phyloP scores from a whole-genome alignment of 2,888 invertebrate species.

The Volucella inflata region DNA sequence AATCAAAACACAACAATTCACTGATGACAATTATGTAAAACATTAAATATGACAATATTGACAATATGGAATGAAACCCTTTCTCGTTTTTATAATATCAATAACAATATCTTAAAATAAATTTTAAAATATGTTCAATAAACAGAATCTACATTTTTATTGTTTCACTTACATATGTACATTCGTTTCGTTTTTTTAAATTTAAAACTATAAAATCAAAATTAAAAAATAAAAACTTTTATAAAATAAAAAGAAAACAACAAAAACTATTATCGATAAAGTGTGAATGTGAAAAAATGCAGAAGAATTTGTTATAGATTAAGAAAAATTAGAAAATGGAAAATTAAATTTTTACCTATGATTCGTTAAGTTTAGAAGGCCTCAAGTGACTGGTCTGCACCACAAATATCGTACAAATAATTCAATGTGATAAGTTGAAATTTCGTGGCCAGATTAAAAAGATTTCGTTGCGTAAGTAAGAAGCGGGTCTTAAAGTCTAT shows the following conservation, averaged over 20 bases:
- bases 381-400: too few species aligned
- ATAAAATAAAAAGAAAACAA: not conserved
- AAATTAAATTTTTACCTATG: constrained; percentile 9
- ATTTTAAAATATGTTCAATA: constrained; percentile 23
- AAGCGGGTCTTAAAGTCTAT: too few species aligned
- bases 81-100: not conserved
- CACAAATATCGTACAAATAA: too few species aligned
- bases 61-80: constrained; percentile 24
- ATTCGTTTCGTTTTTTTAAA: constrained; percentile 24
- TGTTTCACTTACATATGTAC: constrained; percentile 25
- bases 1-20: constrained; percentile 62
- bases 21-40: constrained; percentile 65
- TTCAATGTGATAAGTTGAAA: too few species aligned
- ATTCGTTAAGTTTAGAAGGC: not conserved
- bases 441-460: too few species aligned
- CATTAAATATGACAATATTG: constrained; percentile 50
- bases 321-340: not conserved
- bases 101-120: constrained; percentile 22
- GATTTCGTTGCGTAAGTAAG: too few species aligned
- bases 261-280: not conserved
- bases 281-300: not conserved
- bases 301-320: not conserved
- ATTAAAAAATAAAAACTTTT: not conserved
- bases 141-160: constrained; percentile 43
- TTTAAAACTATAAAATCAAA: not conserved